Conservation (phyloP, 2,113 vertebrate species). For the Andinoacara biseriatus region DNA sequence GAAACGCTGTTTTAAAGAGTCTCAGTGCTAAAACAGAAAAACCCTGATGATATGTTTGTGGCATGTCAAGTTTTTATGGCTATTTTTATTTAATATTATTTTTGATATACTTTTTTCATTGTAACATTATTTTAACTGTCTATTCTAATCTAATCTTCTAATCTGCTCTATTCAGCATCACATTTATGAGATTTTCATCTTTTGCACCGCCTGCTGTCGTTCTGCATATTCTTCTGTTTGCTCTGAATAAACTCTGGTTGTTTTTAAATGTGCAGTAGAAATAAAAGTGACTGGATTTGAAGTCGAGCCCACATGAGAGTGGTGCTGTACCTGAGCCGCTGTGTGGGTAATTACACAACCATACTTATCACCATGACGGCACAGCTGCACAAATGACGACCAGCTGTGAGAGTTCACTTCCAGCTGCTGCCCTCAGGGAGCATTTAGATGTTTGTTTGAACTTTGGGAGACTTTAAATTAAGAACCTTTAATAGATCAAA, state of each 20-base stretch:
- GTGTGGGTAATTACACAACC: background rate
- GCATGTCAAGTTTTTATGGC: too few species aligned
- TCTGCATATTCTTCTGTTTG: background rate
- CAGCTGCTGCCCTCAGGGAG: background rate
- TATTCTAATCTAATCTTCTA: background rate
- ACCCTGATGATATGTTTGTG: too few species aligned
- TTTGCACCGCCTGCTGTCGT: background rate
- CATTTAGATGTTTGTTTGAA: background rate
- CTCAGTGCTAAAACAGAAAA: too few species aligned
- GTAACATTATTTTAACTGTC: background rate
- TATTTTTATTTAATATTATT: background rate
- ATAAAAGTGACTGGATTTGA: background rate
- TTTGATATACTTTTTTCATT: background rate
- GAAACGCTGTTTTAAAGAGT: too few species aligned
- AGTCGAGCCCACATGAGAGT: background rate
- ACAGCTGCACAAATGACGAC: conserved; percentile 15
- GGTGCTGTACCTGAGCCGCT: background rate
- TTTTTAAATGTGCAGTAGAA: background rate
- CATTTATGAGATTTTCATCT: background rate
- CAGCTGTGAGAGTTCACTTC: conserved; percentile 1
- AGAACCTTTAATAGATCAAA: background rate
- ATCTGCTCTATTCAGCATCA: background rate
- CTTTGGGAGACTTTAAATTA: background rate
- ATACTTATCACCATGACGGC: background rate
- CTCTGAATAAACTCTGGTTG: background rate